A percentile compares a stretch with the other conserved stretches of the same genome.
phyloP scores from a whole-genome alignment of 2,888 invertebrate genomes.

The Phoronis australis region DNA sequence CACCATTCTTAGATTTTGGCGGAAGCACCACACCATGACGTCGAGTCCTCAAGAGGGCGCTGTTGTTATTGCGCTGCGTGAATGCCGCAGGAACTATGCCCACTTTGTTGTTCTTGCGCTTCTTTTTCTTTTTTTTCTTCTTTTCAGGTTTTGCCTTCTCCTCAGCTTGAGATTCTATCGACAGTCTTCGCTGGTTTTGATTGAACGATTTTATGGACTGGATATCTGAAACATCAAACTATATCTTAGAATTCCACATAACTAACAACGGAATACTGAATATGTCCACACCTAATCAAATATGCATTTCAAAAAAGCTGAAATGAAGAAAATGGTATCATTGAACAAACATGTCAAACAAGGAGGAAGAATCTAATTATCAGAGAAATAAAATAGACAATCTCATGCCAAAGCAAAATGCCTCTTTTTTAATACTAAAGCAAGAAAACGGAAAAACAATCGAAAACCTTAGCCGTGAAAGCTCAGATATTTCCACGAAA shows the following conservation, averaged over 20 bases:
- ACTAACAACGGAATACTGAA: no score
- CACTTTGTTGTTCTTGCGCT: conserved; percentile 20
- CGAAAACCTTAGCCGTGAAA: neutral
- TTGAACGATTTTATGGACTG: conserved; percentile 24
- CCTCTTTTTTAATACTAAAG: neutral
- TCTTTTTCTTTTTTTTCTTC: conserved; percentile 22
- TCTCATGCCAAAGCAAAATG: neutral
- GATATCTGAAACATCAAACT: conserved; percentile 26
- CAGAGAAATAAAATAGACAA: no score
- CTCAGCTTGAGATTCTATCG: conserved; percentile 71
- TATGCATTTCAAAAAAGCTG: no score
- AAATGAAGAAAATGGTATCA: no score
- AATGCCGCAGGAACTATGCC: conserved; percentile 29
- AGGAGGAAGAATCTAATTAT: no score
- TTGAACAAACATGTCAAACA: no score
- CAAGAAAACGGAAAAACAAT: neutral
- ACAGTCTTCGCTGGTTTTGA: conserved; percentile 78
- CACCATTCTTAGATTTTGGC: neutral
- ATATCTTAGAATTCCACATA: no score
- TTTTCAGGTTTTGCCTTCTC: conserved; percentile 14
- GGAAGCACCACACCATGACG: neutral
- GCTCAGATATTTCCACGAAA: neutral
- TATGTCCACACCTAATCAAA: no score
- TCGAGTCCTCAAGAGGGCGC: neutral
- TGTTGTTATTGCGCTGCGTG: no score